These are phyloP conservation scores for Odontomyia ornata DNA, from an alignment of 2,888 invertebrate genomes.

Conservation along the genomic window DNA sequence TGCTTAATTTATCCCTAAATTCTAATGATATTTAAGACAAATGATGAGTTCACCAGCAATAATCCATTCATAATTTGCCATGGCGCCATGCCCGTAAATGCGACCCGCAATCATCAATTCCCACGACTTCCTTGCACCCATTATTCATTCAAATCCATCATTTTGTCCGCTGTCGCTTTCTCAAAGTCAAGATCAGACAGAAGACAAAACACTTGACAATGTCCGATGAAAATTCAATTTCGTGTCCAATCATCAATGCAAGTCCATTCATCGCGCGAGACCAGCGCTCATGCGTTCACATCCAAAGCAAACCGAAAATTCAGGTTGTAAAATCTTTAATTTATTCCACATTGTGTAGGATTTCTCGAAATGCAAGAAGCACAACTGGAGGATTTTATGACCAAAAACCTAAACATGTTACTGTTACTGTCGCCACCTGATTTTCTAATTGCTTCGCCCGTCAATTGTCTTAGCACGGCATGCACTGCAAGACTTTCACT, in stretches of 20 bases:
- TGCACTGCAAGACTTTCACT: constrained; percentile 30
- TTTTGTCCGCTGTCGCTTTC: constrained; percentile 19
- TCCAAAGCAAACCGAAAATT: too few species aligned
- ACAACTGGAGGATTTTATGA: neutral
- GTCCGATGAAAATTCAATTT: constrained; percentile 26
- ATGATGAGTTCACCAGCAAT: too few species aligned
- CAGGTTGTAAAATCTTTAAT: too few species aligned
- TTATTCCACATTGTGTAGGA: too few species aligned
- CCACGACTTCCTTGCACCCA: too few species aligned
- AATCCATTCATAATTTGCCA: too few species aligned
- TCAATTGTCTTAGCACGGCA: constrained; percentile 22
- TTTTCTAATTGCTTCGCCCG: constrained; percentile 38
- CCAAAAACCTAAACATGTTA: constrained; percentile 17
- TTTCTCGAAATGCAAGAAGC: too few species aligned
- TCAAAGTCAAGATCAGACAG: constrained; percentile 43
- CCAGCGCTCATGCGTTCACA: neutral
- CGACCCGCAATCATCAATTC: too few species aligned
- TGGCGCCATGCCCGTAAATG: too few species aligned
- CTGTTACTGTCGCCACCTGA: constrained; percentile 32
- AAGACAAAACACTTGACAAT: constrained; percentile 37
- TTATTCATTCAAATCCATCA: too few species aligned
- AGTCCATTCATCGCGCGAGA: neutral
- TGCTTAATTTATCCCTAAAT: too few species aligned
- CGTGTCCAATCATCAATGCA: constrained; percentile 12
- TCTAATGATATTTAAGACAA: too few species aligned